A percentile compares a stretch with the other conserved stretches of the same genome.
phyloP scores from a whole-genome alignment of 2,888 invertebrate species.

The Nomada ferruginata region DNA sequence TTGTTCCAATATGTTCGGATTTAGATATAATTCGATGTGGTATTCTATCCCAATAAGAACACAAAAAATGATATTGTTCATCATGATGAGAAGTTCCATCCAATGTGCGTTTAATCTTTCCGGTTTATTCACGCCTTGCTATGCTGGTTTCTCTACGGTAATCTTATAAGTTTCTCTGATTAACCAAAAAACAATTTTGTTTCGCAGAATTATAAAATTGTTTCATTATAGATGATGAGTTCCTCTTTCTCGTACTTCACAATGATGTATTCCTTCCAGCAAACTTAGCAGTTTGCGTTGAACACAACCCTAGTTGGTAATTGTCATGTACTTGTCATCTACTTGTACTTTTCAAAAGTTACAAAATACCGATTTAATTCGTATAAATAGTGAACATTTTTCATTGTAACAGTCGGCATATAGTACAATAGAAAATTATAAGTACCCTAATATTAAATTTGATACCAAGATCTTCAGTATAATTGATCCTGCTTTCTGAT shows the following conservation, averaged over 20 bases:
- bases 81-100: constrained; percentile 3
- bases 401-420: too few relatives aligned
- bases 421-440: too few relatives aligned
- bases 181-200: neutral
- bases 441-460: too few relatives aligned
- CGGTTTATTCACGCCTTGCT: constrained; percentile 13
- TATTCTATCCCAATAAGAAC: neutral
- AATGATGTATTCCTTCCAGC: neutral
- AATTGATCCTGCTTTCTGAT: too few relatives aligned
- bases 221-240: neutral
- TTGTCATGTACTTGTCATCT: too few relatives aligned
- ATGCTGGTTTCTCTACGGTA: constrained; percentile 22
- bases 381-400: too few relatives aligned
- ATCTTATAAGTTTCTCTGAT: neutral
- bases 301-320: too few relatives aligned
- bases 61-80: constrained; percentile 11
- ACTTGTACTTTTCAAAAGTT: too few relatives aligned
- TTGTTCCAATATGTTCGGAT: neutral
- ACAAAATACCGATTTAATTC: too few relatives aligned
- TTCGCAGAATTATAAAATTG: neutral
- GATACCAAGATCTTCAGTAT: too few relatives aligned
- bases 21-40: constrained; percentile 16
- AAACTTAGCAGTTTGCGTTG: too few relatives aligned
- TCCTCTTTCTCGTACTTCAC: neutral
- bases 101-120: constrained; percentile 2